Evolutionary conservation across 1,140 invertebrate species (phyloP), one percentile per base, ranked within the genome.

Genomic region (Drosophila tropicalis): DNA sequence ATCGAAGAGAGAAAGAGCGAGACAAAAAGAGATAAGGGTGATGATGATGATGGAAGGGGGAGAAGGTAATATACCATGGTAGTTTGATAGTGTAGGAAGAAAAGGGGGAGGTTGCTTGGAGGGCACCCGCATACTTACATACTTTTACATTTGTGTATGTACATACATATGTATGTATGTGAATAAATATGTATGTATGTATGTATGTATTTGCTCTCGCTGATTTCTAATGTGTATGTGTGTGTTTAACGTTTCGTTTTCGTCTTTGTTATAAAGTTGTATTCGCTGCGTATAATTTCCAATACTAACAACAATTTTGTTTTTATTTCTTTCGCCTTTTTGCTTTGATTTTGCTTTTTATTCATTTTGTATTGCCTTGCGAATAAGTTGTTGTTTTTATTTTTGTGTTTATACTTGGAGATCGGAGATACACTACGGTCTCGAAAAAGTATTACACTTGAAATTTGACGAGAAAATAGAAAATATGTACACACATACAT

Each of bases 231-330:
- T 58, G 13, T 36, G 5, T 39, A 39, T 58, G 5, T n/a, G 17
- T 70, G 32, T 57, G 44, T 62, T 60, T 19, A 36, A 58, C 56
- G 56, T 58, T 58, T 58, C 56, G 29, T 36, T 58, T 58, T 58
- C 29, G 72, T 36, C 70, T 60, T 62, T 76, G 73, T 72, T 63
- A 56, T 69, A 76, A 65, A 76, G 15, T 32, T 65, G 65, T 75
- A 67, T 67, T 75, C 63, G 72, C 67, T 55, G 66, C 71, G 70
- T 67, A 73, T 66, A 68, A 68, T 65, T 65, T 65, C 39, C 39
- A 61, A 41, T 47, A 67, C 47, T 54, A 58, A 32, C 44, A 51
- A 51, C 44, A 51, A 51, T 65, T 76, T 36, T 39, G 67, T 64
- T 40, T 9, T 63, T 40, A 55, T 70, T 63, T 79, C 22, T 62